A percentile compares a stretch with the other conserved stretches of the same genome.
Evolutionary conservation across 1,140 invertebrate species (phyloP).

Genomic region (Copidosoma floridanum): DNA sequence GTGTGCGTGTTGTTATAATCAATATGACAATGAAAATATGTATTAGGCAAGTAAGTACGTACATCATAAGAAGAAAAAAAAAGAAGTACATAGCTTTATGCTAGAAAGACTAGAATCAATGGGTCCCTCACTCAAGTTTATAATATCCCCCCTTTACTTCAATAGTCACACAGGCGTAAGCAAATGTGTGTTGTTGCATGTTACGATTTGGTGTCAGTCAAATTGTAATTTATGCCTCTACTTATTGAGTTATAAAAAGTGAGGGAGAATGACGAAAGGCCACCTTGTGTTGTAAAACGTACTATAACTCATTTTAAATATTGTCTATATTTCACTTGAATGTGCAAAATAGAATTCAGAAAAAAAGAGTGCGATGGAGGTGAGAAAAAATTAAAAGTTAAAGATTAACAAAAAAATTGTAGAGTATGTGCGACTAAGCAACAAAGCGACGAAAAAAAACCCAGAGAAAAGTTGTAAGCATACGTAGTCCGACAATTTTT

Average conservation of each 20-base stretch:
- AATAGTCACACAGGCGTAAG: not conserved
- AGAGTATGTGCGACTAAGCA: constrained; percentile 18
- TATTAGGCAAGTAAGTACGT: no score
- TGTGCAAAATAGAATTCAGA: not conserved
- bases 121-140: not conserved
- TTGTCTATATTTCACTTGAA: constrained; percentile 2
- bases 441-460: constrained; percentile 10
- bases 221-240: constrained; percentile 18
- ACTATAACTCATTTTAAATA: constrained; percentile 13
- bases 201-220: constrained; percentile 23
- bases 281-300: not conserved
- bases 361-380: not conserved
- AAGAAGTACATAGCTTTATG: no score
- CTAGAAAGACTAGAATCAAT: constrained; percentile 10
- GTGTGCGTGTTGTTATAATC: no score
- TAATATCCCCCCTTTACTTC: not conserved
- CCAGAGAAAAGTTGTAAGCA: constrained; percentile 11
- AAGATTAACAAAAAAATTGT: constrained; percentile 9
- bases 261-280: not conserved
- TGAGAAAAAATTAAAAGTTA: not conserved
- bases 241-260: no score
- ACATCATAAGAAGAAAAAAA: no score
- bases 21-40: no score
- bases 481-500: constrained; percentile 17
- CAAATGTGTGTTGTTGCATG: constrained; percentile 2